These are phyloP conservation scores for Corythornis madagascariensis DNA, from an alignment of 2,113 vertebrate genomes.

Conservation along the genomic window DNA sequence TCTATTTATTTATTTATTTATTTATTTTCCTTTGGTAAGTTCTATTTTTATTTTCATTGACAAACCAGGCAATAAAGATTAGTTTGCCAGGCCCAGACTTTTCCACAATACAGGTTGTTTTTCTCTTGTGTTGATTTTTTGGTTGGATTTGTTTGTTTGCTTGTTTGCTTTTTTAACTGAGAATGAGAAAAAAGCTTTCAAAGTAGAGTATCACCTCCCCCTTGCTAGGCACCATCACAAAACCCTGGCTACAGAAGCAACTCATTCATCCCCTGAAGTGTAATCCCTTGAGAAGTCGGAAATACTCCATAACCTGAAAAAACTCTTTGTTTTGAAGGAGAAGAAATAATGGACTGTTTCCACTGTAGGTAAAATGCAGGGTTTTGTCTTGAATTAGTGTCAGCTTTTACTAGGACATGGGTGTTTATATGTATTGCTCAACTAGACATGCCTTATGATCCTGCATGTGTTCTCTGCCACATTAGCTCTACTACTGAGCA, in stretches of 20 bases:
- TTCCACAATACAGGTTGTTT: not conserved
- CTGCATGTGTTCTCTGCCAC: not conserved
- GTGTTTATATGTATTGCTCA: slow-evolving; percentile 12
- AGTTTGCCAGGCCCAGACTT: slow-evolving; percentile 4
- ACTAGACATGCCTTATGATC: slow-evolving; percentile 14
- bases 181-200: slow-evolving; percentile 46
- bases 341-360: slow-evolving; percentile 39
- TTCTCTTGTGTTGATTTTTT: not conserved
- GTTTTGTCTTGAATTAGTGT: slow-evolving; percentile 43
- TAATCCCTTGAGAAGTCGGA: slow-evolving; percentile 39
- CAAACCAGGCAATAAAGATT: slow-evolving; percentile 56
- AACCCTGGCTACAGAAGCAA: not conserved
- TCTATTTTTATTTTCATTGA: slow-evolving; percentile 71
- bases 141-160: no score
- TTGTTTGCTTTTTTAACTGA: not conserved
- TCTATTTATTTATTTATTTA: slow-evolving; percentile 53
- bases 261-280: slow-evolving; percentile 29
- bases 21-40: not conserved
- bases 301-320: slow-evolving; percentile 32
- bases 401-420: slow-evolving; percentile 26
- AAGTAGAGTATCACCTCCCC: not conserved
- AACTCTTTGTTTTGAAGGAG: slow-evolving; percentile 45
- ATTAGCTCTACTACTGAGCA: not conserved
- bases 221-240: not conserved
- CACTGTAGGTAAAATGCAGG: slow-evolving; percentile 18